These are phyloP conservation scores for Marisa cornuarietis DNA, from an alignment of 1,140 invertebrate genomes.

Conservation along the genomic window DNA sequence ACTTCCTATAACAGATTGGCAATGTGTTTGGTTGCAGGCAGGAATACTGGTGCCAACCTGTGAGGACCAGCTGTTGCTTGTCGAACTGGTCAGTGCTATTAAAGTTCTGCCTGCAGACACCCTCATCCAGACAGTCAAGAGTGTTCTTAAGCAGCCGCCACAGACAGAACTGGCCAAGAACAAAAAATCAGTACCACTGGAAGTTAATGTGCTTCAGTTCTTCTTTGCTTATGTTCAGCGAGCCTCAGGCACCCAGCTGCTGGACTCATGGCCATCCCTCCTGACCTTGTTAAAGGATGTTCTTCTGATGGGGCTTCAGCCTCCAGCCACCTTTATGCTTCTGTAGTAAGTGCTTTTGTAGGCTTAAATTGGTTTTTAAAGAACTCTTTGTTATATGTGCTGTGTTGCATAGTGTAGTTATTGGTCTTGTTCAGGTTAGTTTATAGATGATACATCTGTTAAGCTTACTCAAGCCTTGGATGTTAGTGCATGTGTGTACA, in stretches of 20 bases:
- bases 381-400: no score
- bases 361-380: no score
- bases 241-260: constrained; percentile 73
- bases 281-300: constrained; percentile 83
- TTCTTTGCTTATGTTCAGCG: constrained; percentile 79
- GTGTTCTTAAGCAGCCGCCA: constrained; percentile 82
- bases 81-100: constrained; percentile 82
- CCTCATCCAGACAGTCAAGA: constrained; percentile 84
- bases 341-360: constrained; percentile 70
- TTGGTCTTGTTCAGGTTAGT: no score
- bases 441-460: no score
- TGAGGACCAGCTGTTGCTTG: constrained; percentile 79
- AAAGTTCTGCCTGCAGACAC: constrained; percentile 87
- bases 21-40: constrained; percentile 8
- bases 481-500: no score
- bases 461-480: no score
- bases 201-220: constrained; percentile 75
- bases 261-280: constrained; percentile 83
- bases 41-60: constrained; percentile 61
- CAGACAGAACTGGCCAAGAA: constrained; percentile 65
- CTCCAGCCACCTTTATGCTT: constrained; percentile 84
- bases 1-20: background rate
- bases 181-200: constrained; percentile 66
- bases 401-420: no score
- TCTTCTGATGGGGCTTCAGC: constrained; percentile 71